A percentile compares a stretch with the other conserved stretches of the same genome.
phyloP scores from a whole-genome alignment of 2,797 vertebrate genomes.

The Oophaga sylvatica region DNA sequence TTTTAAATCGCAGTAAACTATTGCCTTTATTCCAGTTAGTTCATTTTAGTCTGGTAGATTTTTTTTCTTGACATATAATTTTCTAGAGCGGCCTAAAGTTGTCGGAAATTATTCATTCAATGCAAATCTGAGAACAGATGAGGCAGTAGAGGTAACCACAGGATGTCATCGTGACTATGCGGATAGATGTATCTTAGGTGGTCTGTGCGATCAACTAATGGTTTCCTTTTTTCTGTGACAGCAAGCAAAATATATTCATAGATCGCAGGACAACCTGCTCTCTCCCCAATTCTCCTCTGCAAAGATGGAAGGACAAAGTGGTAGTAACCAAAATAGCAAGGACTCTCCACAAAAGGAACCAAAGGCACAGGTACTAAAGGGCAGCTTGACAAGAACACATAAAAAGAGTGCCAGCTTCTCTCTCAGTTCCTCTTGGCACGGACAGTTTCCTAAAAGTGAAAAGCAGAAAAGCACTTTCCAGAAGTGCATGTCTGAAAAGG shows the following conservation, averaged over 20 bases:
- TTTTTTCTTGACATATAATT: neutral
- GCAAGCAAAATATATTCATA: slow-evolving; percentile 72
- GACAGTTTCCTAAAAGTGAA: slow-evolving; percentile 52
- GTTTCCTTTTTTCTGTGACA: slow-evolving; percentile 56
- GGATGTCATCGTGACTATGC: neutral
- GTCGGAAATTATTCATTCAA: neutral
- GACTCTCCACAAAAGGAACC: slow-evolving; percentile 58
- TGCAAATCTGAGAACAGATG: neutral
- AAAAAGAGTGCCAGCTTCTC: slow-evolving; percentile 80
- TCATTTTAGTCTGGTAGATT: neutral
- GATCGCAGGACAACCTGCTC: slow-evolving; percentile 81
- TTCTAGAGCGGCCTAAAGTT: neutral
- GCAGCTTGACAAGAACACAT: slow-evolving; percentile 73
- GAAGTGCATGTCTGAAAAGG: slow-evolving; percentile 55
- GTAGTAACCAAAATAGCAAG: slow-evolving; percentile 7
- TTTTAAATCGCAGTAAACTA: too few relatives aligned
- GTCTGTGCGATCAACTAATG: neutral
- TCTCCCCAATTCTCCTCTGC: slow-evolving; percentile 53
- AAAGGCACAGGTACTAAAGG: slow-evolving; percentile 64
- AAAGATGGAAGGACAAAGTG: slow-evolving; percentile 64
- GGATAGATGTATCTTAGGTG: neutral
- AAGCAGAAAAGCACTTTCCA: slow-evolving; percentile 50
- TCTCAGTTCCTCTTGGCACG: slow-evolving; percentile 72
- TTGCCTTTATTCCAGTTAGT: neutral
- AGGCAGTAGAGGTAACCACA: neutral